Evolutionary conservation across 1,140 invertebrate genomes (phyloP), one percentile per base, ranked within the genome.

Genomic region (Sipha flava): DNA sequence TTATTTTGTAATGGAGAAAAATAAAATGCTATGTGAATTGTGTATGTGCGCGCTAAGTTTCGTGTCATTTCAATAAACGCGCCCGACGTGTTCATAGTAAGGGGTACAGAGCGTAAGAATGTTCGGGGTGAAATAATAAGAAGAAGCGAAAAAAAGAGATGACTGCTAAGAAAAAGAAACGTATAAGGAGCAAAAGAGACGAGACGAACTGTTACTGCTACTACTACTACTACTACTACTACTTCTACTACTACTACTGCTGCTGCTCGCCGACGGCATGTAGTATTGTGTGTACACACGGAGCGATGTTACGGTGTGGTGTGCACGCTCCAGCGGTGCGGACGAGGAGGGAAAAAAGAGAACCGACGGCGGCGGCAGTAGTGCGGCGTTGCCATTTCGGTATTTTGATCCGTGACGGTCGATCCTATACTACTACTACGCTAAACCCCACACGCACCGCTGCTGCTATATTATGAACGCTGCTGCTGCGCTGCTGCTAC

Each of bases 331-430:
- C 49, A 79, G 43, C 73, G n/a, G 80, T 68, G 49, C 26, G 77
- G 47, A 80, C 34, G 59, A 73, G 77, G 79, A 49, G 68, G 18
- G 49, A 47, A 81, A 29, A 54, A 59, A 81, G 68, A 52, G 68
- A 80, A 49, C 81, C 40, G 47, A 37, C 62, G 45, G 21, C 37
- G 37, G 66, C 57, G 47, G 54, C 66, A 80, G 16, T 31, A 54
- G 77, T 66, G 77, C 77, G 45, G 26, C 59, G 77, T 79, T 68
- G 77, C 57, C 62, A 43, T 47, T 66, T 59, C 37, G 21, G 34
- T 77, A 77, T 77, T 77, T 77, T 77, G 73, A 77, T 77, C 73
- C 73, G 52, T 77, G 73, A 77, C 73, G 73, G 73, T 77, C 73
- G 52, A 77, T 57, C 52, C 52, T 77, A 59, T 21, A 23, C 49